Percentiles rank a stretch among this genome's conserved stretches.
phyloP scores from a whole-genome alignment of 2,113 vertebrate genomes.

The Lepus americanus region DNA sequence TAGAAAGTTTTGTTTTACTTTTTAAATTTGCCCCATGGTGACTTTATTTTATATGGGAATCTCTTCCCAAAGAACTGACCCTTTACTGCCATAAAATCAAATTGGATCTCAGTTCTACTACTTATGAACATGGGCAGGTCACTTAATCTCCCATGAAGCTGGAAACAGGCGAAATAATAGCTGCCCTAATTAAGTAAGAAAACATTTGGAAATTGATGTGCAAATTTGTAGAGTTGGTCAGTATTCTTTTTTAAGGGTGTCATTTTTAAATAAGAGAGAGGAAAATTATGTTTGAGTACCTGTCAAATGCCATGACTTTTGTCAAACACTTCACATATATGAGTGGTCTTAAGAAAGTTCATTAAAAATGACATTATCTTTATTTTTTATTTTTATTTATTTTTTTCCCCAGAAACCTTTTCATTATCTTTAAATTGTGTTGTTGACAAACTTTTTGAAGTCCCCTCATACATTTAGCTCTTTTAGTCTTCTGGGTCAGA shows the following conservation, averaged over 20 bases:
- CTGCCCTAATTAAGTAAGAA: not conserved
- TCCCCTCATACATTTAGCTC: not conserved
- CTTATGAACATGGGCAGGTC: not conserved
- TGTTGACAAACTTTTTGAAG: no score
- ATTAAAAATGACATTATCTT: no score
- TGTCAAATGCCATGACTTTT: not conserved
- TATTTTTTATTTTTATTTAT: no score
- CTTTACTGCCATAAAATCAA: constrained; percentile 25
- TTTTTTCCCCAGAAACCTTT: no score
- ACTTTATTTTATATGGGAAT: constrained; percentile 31
- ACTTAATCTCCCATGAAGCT: not conserved
- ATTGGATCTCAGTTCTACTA: not conserved
- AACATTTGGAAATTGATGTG: not conserved
- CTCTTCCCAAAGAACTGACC: constrained; percentile 34
- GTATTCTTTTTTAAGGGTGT: not conserved
- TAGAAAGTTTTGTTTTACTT: not conserved
- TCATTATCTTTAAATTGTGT: no score
- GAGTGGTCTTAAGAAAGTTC: no score
- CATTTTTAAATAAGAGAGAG: not conserved
- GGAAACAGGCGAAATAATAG: not conserved
- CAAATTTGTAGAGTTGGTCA: not conserved
- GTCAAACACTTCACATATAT: not conserved
- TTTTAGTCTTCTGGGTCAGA: not conserved
- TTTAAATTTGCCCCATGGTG: not conserved
- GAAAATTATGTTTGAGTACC: not conserved